Base-by-base conservation (phyloP, 2,797 vertebrate genomes). In the Anguilla obscura region DNA sequence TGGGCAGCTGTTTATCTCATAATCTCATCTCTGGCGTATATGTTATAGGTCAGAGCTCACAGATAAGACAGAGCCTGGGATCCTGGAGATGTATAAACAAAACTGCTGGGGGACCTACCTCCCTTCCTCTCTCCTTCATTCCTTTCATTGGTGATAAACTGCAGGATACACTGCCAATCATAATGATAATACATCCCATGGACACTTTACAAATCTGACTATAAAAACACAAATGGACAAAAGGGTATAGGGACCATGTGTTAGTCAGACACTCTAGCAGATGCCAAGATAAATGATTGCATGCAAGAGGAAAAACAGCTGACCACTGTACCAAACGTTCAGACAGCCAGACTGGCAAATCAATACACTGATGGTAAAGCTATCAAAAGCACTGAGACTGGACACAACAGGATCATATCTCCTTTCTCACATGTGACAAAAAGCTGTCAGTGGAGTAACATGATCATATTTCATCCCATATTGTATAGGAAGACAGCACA, bases 1-100 rank as follows among this genome's bases (percentile, higher is more conserved):
- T 85, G 83, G 85, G 86, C 85, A 85, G 89, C 87, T 91, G 88
- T 93, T 93, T 93, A 90, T 92, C 89, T 90, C 91, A 89, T 91
- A 92, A 93, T 92, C 93, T 92, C 87, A 91, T 91, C 88, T 89
- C 58, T 91, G 89, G 91, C 86, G 54, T 83, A 58, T n/a, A 16
- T 88, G 90, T 91, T 88, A 90, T 79, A 36, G 88, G 90, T 90
- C 84, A 88, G 56, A 79, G 80, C 71, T 76, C 36, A n/a, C 33
- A 50, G 56, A 63, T 45, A 24, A 66, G 48, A 60, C 56, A 87
- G 36, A 33, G 54, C 71, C 82, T 71, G 18, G 40, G 76, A 69
- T 60, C 63, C 36, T 58, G 50, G 12, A 48, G 36, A 21, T 24
- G 80, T 30, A 82, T 36, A 14, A 36, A 27, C 21, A 63, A n/a